Conservation (phyloP, 2,888 invertebrate species). For the Drosophila fungiperda region DNA sequence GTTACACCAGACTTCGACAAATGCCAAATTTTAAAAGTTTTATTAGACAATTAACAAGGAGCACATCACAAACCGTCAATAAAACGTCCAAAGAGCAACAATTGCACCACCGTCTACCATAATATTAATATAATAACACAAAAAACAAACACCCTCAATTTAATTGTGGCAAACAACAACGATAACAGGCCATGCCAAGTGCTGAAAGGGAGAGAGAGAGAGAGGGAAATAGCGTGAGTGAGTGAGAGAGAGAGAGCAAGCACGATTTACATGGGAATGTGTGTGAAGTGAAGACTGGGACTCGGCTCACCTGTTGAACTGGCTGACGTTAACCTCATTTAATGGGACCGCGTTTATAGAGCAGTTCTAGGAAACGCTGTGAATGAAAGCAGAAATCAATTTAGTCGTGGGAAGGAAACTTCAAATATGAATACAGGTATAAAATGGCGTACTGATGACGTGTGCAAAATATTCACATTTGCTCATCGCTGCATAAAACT, state of each 20-base stretch:
- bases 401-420: slow-evolving; percentile 64
- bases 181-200: slow-evolving; percentile 23
- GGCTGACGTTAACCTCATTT: slow-evolving; percentile 49
- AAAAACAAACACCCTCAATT: slow-evolving; percentile 6
- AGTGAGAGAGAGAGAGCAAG: slow-evolving; percentile 10
- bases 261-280: slow-evolving; percentile 30
- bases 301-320: slow-evolving; percentile 68
- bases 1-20: slow-evolving; percentile 48
- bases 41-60: slow-evolving; percentile 25
- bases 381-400: slow-evolving; percentile 55
- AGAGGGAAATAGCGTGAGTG: slow-evolving; percentile 7
- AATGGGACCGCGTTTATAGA: slow-evolving; percentile 27
- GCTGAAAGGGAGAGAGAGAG: slow-evolving; percentile 17
- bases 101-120: slow-evolving; percentile 53
- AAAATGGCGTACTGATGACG: slow-evolving; percentile 3
- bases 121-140: slow-evolving; percentile 12
- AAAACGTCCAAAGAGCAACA: slow-evolving; percentile 53
- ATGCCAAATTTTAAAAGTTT: slow-evolving; percentile 55
- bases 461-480: slow-evolving; percentile 17
- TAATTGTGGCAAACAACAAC: slow-evolving; percentile 29
- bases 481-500: slow-evolving; percentile 12
- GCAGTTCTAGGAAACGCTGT: slow-evolving; percentile 32
- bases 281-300: slow-evolving; percentile 48
- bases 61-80: slow-evolving; percentile 31
- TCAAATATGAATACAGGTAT: slow-evolving; percentile 79